Evolutionary conservation across 2,888 invertebrate species (phyloP).

Genomic region (Xylota segnis): DNA sequence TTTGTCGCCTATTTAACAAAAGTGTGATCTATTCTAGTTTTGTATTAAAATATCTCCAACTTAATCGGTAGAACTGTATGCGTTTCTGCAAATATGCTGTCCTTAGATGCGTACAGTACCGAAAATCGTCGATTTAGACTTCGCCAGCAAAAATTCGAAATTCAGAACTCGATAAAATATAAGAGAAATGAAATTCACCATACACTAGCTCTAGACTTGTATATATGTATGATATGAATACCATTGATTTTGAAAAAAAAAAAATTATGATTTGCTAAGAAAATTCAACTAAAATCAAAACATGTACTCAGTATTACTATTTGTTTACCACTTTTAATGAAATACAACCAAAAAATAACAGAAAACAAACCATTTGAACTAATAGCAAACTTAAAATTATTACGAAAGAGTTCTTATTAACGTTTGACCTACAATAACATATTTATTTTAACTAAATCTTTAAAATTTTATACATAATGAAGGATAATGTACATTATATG

Average conservation of each 20-base stretch:
- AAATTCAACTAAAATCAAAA: too few relatives aligned
- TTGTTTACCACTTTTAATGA: background rate
- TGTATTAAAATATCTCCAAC: background rate
- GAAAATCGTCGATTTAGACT: background rate
- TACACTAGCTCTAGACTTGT: background rate
- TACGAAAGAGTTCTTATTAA: background rate
- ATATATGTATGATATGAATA: background rate
- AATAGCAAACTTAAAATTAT: background rate
- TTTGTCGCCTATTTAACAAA: background rate
- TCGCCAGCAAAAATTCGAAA: too few relatives aligned
- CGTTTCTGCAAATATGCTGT: background rate
- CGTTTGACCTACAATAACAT: background rate
- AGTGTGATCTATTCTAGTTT: background rate
- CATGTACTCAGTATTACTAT: too few relatives aligned
- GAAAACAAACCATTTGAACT: background rate
- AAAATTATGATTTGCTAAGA: too few relatives aligned
- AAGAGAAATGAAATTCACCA: background rate
- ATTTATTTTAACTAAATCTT: slow-evolving; percentile 9
- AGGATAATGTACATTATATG: background rate
- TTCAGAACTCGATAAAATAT: background rate
- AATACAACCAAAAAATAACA: background rate
- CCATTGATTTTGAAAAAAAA: background rate
- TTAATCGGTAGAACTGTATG: background rate
- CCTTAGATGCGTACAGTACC: background rate
- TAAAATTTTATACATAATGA: background rate